Evolutionary conservation across 35 echinoderm and acorn worm species (phyloP).

Genomic region (Acanthaster planci): DNA sequence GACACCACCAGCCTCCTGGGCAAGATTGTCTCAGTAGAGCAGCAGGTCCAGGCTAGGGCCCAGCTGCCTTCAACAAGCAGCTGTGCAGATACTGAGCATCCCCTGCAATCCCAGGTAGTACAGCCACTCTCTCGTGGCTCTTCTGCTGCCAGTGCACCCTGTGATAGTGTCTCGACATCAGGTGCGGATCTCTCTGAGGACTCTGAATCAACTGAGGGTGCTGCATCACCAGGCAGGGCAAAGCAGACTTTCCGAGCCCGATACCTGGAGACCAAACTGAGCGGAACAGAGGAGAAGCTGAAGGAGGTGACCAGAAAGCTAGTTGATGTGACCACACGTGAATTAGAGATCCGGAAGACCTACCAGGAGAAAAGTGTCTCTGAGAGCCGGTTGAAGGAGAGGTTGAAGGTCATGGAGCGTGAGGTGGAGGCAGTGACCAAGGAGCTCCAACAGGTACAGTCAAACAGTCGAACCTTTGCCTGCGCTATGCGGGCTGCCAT

Average conservation of each 20-base stretch:
- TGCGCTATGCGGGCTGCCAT: constrained; percentile 34
- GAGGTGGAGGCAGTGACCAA: constrained; percentile 64
- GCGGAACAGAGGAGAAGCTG: constrained; percentile 73
- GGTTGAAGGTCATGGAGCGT: constrained; percentile 60
- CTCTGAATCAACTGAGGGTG: constrained; percentile 46
- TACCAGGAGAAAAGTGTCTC: constrained; percentile 86
- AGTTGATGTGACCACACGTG: constrained; percentile 87
- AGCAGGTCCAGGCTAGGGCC: constrained; percentile 57
- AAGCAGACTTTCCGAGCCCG: constrained; percentile 29
- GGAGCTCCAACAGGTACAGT: constrained; percentile 76
- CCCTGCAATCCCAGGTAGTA: constrained; percentile 19
- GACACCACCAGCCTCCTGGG: constrained; percentile 57
- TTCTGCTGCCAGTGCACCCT: constrained; percentile 20
- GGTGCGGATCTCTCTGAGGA: constrained; percentile 27
- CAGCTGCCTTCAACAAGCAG: constrained; percentile 34
- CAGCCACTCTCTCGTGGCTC: constrained; percentile 8
- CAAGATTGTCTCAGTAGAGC: constrained; percentile 68
- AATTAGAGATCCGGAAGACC: constrained; percentile 83
- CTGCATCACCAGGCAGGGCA: neutral
- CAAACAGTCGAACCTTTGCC: constrained; percentile 52
- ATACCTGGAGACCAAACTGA: constrained; percentile 69
- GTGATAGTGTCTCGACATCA: constrained; percentile 43
- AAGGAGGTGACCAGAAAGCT: constrained; percentile 88
- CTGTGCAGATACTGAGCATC: constrained; percentile 39
- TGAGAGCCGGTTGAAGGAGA: constrained; percentile 76